These are phyloP conservation scores for Xanthia togata DNA, from an alignment of 2,888 invertebrate genomes.

Conservation along the genomic window DNA sequence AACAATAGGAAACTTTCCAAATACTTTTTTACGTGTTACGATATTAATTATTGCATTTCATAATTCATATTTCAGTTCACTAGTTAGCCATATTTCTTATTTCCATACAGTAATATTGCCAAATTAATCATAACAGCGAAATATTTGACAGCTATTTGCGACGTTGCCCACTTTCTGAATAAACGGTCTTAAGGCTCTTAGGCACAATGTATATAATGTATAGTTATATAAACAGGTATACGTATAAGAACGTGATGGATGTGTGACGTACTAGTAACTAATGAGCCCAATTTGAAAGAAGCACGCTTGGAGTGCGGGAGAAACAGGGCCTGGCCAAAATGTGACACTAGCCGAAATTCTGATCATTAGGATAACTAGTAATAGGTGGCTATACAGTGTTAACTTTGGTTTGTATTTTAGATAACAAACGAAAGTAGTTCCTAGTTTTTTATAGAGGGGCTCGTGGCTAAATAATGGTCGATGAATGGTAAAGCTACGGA, in stretches of 20 bases:
- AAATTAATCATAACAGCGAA: too few relatives aligned
- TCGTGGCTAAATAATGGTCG: too few relatives aligned
- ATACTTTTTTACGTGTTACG: too few relatives aligned
- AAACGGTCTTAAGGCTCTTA: background rate
- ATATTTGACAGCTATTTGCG: too few relatives aligned
- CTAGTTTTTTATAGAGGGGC: background rate
- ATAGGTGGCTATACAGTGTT: too few relatives aligned
- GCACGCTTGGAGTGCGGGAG: slow-evolving; percentile 31
- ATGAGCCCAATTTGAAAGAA: slow-evolving; percentile 60
- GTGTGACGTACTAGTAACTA: slow-evolving; percentile 40
- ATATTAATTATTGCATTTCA: too few relatives aligned
- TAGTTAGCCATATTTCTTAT: too few relatives aligned
- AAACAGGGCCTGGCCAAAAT: slow-evolving; percentile 9
- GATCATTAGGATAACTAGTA: background rate
- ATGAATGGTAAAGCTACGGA: too few relatives aligned
- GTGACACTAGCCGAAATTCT: slow-evolving; percentile 17
- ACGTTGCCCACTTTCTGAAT: too few relatives aligned
- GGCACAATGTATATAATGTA: slow-evolving; percentile 1
- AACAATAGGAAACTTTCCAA: too few relatives aligned
- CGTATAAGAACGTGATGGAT: slow-evolving; percentile 39
- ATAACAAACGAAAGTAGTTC: background rate
- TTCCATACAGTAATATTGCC: too few relatives aligned
- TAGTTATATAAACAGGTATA: background rate
- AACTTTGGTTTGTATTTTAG: background rate
- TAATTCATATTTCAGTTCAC: too few relatives aligned